A percentile compares a stretch with the other conserved stretches of the same genome.
Conservation (phyloP, 1,140 invertebrate species). For the Solenopsis invicta region DNA sequence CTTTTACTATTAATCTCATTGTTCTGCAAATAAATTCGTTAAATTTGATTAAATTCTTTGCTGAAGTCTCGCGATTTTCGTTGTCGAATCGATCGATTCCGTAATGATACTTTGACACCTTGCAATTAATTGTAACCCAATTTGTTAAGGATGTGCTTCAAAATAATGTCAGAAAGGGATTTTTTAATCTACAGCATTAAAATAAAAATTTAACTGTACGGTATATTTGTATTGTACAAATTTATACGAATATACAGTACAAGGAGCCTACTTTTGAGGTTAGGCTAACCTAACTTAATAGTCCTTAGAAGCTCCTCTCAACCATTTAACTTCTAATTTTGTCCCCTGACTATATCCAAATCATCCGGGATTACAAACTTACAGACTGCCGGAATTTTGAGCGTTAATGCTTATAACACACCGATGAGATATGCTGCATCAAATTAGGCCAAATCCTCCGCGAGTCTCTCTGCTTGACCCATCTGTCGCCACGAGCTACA, state of each 20-base stretch:
- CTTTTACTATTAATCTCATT: not conserved
- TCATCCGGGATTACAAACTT: not conserved
- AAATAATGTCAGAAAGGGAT: not conserved
- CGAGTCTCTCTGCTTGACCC: conserved; percentile 49
- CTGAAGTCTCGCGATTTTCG: not conserved
- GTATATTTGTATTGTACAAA: not conserved
- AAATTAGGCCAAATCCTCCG: conserved; percentile 68
- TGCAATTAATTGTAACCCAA: not conserved
- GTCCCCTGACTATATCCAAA: not conserved
- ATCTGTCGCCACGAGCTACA: conserved; percentile 58
- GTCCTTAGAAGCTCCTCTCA: not conserved
- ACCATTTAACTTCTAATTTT: not conserved
- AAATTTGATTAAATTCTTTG: not conserved
- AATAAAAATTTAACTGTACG: not conserved
- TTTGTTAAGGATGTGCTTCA: not conserved
- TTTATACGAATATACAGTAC: not conserved
- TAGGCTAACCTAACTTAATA: conserved; percentile 35
- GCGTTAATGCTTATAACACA: conserved; percentile 80
- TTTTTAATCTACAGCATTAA: not conserved
- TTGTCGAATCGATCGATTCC: not conserved
- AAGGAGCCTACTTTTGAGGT: not conserved
- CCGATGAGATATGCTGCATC: conserved; percentile 82
- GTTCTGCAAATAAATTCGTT: not conserved
- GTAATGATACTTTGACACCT: not conserved
- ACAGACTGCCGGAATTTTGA: conserved; percentile 59